Percentiles rank a stretch among this genome's conserved stretches.
These are phyloP conservation scores for Ditula angustiorana DNA, from an alignment of 2,888 invertebrate species.

Conservation along the genomic window DNA sequence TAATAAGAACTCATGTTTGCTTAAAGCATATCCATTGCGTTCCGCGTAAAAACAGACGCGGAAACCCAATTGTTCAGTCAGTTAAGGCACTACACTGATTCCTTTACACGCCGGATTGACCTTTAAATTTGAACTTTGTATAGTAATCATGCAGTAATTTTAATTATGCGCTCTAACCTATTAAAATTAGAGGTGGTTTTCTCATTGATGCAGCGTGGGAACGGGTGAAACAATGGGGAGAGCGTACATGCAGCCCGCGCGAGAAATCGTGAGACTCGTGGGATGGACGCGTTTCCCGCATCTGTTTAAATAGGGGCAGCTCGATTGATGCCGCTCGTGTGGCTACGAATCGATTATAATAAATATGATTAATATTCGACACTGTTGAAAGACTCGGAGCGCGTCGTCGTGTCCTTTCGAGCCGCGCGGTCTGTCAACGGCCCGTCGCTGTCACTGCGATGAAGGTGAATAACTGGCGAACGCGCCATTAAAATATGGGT, in stretches of 20 bases:
- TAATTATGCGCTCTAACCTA: slow-evolving; percentile 53
- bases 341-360: slow-evolving; percentile 13
- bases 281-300: slow-evolving; percentile 47
- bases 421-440: slow-evolving; percentile 23
- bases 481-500: slow-evolving; percentile 44
- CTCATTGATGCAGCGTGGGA: slow-evolving; percentile 61
- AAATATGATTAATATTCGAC: slow-evolving; percentile 26
- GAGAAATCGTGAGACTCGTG: slow-evolving; percentile 72
- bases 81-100: slow-evolving; percentile 15
- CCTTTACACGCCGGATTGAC: slow-evolving; percentile 19
- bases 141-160: slow-evolving; percentile 17
- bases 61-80: slow-evolving; percentile 4
- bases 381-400: neutral
- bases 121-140: slow-evolving; percentile 49
- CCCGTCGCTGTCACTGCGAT: slow-evolving; percentile 15
- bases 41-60: slow-evolving; percentile 1
- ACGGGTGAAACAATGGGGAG: slow-evolving; percentile 68
- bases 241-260: slow-evolving; percentile 50
- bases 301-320: slow-evolving; percentile 52
- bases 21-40: slow-evolving; percentile 58
- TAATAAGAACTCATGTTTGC: slow-evolving; percentile 61
- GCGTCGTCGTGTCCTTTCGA: slow-evolving; percentile 10
- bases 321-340: slow-evolving; percentile 3
- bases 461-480: slow-evolving; percentile 21
- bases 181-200: slow-evolving; percentile 58